Percentiles rank a stretch among this genome's conserved stretches.
Evolutionary conservation across 1,140 invertebrate species (phyloP).

Genomic region (Radopholus similis): DNA sequence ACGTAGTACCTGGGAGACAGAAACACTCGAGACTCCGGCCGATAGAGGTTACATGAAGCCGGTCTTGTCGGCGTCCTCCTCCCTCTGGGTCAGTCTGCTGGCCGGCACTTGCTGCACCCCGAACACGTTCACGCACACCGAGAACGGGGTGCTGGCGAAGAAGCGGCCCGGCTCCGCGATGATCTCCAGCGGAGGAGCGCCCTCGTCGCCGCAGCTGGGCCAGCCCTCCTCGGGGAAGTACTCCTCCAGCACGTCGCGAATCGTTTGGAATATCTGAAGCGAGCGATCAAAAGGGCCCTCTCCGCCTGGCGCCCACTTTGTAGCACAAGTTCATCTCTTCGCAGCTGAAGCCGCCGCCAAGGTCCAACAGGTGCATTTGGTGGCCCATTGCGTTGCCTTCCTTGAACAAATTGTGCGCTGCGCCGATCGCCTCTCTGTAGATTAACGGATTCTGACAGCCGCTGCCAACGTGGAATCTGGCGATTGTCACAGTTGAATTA

Average conservation of each 20-base stretch:
- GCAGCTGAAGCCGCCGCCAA: constrained; percentile 65
- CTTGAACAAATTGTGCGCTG: constrained; percentile 61
- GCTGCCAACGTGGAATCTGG: constrained; percentile 65
- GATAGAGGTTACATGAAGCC: constrained; percentile 68
- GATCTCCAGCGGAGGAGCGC: constrained; percentile 67
- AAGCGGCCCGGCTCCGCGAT: constrained; percentile 90
- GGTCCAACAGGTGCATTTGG: constrained; percentile 62
- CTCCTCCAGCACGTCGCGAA: constrained; percentile 74
- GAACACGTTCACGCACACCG: constrained; percentile 79
- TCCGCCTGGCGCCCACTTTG: constrained; percentile 54
- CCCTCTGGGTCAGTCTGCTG: constrained; percentile 39
- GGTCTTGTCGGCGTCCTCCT: constrained; percentile 61
- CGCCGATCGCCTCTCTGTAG: constrained; percentile 62
- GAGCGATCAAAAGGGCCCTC: too few relatives aligned
- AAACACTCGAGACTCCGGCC: not conserved
- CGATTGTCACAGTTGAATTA: not conserved
- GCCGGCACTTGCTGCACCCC: constrained; percentile 70
- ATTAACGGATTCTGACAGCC: constrained; percentile 62
- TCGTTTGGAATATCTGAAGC: constrained; percentile 67
- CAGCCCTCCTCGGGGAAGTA: constrained; percentile 75
- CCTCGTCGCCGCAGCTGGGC: constrained; percentile 67
- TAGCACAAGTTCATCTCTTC: constrained; percentile 60
- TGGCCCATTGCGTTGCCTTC: constrained; percentile 60
- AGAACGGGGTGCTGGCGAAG: constrained; percentile 87
- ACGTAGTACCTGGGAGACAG: constrained; percentile 72